Evolutionary conservation across 1,140 invertebrate genomes (phyloP).

Genomic region (Frieseomelitta varia): DNA sequence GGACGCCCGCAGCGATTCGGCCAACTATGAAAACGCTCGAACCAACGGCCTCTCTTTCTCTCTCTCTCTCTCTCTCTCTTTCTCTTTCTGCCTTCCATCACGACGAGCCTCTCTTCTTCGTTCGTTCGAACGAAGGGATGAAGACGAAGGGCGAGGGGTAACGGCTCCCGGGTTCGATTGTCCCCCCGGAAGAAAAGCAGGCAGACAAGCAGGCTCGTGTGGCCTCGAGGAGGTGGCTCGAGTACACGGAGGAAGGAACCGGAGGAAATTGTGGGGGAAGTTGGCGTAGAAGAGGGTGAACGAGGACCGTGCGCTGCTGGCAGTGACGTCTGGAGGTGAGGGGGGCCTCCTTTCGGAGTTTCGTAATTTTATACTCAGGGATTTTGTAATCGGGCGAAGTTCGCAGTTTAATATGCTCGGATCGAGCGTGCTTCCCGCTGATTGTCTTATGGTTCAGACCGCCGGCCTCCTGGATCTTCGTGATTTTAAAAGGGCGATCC

Average conservation of each 20-base stretch:
- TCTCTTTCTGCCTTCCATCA: not conserved
- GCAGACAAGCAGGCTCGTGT: not conserved
- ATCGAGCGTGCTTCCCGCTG: not conserved
- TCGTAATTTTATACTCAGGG: not conserved
- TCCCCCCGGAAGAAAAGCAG: not conserved
- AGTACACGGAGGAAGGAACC: not conserved
- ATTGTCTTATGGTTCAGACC: not conserved
- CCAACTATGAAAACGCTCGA: conserved; percentile 55
- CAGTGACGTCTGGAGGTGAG: not conserved
- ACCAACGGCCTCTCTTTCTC: not conserved
- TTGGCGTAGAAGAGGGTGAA: not conserved
- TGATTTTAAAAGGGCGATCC: not conserved
- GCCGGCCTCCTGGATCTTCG: too few species aligned
- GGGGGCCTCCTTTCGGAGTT: not conserved
- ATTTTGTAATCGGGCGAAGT: not conserved
- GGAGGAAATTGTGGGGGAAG: not conserved
- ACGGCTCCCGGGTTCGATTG: conserved; percentile 3
- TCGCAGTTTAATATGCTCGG: not conserved
- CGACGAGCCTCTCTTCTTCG: not conserved
- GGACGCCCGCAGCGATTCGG: conserved; percentile 47
- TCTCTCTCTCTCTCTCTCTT: too few species aligned
- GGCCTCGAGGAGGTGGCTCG: not conserved
- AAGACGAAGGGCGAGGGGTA: not conserved
- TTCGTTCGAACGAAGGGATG: not conserved
- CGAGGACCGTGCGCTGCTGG: not conserved